These are phyloP conservation scores for Drymodes brunneopygia DNA, from an alignment of 2,113 vertebrate species.

Conservation along the genomic window DNA sequence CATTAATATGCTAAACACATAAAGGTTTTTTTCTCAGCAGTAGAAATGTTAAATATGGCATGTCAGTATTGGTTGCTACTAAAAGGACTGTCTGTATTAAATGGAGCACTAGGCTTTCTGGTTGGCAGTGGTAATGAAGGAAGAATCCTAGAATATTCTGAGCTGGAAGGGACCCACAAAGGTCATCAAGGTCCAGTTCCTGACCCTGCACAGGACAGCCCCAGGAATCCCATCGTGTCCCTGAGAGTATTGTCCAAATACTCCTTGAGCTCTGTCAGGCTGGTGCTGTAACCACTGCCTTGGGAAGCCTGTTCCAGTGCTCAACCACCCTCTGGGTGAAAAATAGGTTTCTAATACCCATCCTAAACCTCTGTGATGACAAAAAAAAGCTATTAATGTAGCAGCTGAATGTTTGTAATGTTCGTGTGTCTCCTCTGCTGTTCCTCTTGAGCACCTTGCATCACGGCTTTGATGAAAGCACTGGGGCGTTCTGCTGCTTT, in stretches of 20 bases:
- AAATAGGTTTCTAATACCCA: too few relatives aligned
- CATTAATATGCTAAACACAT: not conserved
- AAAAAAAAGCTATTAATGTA: accelerated
- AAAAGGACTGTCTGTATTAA: not conserved
- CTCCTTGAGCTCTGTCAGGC: not conserved
- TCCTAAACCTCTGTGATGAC: not conserved
- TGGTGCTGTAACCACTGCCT: not conserved
- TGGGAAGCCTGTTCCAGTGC: not conserved
- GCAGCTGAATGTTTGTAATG: not conserved
- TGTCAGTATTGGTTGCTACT: not conserved
- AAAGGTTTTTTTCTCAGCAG: not conserved
- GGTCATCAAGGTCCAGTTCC: not conserved
- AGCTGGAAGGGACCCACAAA: not conserved
- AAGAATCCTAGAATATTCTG: not conserved
- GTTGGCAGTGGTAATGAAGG: not conserved
- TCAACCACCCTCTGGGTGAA: not conserved
- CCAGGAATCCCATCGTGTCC: not conserved
- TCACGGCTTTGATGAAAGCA: accelerated
- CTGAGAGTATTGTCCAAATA: not conserved
- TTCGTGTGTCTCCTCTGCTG: not conserved
- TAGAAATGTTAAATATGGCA: not conserved
- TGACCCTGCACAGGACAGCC: not conserved
- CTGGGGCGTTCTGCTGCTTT: not conserved
- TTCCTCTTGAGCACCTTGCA: not conserved
- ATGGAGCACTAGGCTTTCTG: not conserved